These are phyloP conservation scores for Sitta europaea DNA, from an alignment of 2,113 vertebrate genomes.

Conservation along the genomic window DNA sequence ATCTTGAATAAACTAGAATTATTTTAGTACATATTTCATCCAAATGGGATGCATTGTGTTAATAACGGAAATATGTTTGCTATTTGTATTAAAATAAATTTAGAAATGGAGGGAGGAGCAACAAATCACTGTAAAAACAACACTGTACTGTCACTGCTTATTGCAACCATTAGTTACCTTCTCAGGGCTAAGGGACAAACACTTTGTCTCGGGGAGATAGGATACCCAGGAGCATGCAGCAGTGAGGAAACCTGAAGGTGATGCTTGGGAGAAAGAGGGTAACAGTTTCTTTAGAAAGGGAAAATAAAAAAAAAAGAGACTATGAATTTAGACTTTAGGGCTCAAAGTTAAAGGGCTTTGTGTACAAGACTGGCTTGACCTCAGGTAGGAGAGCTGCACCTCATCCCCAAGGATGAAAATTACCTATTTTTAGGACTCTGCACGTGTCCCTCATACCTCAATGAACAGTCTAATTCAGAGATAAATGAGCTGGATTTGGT, in stretches of 20 bases:
- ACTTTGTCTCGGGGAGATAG: accelerated
- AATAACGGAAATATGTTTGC: background rate
- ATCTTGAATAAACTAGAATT: background rate
- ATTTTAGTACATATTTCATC: background rate
- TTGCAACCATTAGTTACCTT: background rate
- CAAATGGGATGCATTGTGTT: background rate
- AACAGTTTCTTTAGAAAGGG: background rate
- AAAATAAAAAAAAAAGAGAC: background rate
- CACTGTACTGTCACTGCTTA: background rate
- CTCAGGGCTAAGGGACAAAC: background rate
- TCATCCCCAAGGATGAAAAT: background rate
- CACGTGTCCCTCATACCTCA: background rate
- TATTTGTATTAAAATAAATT: background rate
- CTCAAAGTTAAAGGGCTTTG: background rate
- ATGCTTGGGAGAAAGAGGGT: background rate
- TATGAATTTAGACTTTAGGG: background rate
- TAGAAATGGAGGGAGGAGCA: background rate
- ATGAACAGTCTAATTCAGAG: background rate
- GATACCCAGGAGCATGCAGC: background rate
- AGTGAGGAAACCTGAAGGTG: background rate
- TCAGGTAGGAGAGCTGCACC: background rate
- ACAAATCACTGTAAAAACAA: background rate
- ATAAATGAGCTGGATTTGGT: background rate
- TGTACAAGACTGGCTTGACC: background rate
- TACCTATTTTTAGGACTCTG: background rate